Percentiles rank a stretch among this genome's conserved stretches.
phyloP scores from a whole-genome alignment of 1,140 invertebrate species.

The Diorhabda elongata region DNA sequence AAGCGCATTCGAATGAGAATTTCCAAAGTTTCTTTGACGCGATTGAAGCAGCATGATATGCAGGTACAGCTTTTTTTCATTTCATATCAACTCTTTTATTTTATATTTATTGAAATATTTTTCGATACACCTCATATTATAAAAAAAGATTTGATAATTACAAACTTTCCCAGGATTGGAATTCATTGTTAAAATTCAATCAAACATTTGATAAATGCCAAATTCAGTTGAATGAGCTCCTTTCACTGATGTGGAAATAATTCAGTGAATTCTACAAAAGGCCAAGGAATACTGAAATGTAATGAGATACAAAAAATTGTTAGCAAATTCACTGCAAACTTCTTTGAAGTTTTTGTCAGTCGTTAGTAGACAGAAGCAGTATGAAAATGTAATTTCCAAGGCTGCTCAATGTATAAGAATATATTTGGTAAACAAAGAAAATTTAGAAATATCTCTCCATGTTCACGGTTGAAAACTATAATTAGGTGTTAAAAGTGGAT shows the following conservation, averaged over 20 bases:
- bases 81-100: too few species aligned
- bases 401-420: not conserved
- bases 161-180: too few species aligned
- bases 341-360: slow-evolving; percentile 1
- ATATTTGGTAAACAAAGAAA: too few species aligned
- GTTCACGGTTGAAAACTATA: too few species aligned
- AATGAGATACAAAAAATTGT: not conserved
- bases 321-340: not conserved
- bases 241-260: slow-evolving; percentile 1
- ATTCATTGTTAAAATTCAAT: not conserved
- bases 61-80: too few species aligned
- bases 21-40: too few species aligned
- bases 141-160: not conserved
- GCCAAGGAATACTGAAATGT: not conserved
- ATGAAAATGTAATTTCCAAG: not conserved
- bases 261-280: not conserved
- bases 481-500: too few species aligned
- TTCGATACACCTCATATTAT: too few species aligned
- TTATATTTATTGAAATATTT: not conserved
- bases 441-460: too few species aligned
- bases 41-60: too few species aligned
- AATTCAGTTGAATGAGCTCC: not conserved
- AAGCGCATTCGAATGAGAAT: too few species aligned
- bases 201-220: not conserved
- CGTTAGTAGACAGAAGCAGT: not conserved